A percentile compares a stretch with the other conserved stretches of the same genome.
These are phyloP conservation scores for Deladenus siricidicola DNA, from an alignment of 2,888 invertebrate species.

Conservation along the genomic window DNA sequence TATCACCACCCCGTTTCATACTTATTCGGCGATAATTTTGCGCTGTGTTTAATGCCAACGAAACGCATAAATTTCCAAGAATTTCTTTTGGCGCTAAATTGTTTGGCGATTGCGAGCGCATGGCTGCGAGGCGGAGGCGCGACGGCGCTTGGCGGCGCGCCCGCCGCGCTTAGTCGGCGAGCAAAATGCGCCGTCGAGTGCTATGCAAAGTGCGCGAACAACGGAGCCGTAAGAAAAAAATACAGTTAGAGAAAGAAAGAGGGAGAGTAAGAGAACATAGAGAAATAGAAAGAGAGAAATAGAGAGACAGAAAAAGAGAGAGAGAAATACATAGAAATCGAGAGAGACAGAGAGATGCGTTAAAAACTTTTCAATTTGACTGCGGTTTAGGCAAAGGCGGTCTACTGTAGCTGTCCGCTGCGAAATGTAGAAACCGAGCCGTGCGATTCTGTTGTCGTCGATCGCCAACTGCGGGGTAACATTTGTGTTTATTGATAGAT, in stretches of 20 bases:
- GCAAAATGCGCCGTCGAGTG: slow-evolving; percentile 38
- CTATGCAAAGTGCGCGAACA: slow-evolving; percentile 39
- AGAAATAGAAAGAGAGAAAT: too few relatives aligned
- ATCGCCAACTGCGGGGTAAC: slow-evolving; percentile 27
- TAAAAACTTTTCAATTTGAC: not conserved
- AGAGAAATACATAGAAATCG: too few relatives aligned
- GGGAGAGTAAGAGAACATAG: too few relatives aligned
- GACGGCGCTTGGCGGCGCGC: not conserved
- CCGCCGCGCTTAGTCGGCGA: not conserved
- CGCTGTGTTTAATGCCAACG: too few relatives aligned
- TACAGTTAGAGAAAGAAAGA: slow-evolving; percentile 7
- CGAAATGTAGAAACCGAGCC: slow-evolving; percentile 20
- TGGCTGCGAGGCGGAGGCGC: not conserved
- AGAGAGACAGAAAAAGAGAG: too few relatives aligned
- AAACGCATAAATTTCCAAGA: too few relatives aligned
- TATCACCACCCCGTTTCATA: too few relatives aligned
- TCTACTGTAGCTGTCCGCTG: slow-evolving; percentile 43
- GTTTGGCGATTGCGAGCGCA: not conserved
- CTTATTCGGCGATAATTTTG: too few relatives aligned
- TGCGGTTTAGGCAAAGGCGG: slow-evolving; percentile 32
- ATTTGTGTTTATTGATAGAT: too few relatives aligned
- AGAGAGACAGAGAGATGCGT: too few relatives aligned
- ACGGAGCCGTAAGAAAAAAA: slow-evolving; percentile 35
- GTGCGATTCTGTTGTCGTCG: slow-evolving; percentile 35
- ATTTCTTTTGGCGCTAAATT: too few relatives aligned